phyloP scores from a whole-genome alignment of 1,140 invertebrate genomes.

The Pseudomyrmex pallidus region DNA sequence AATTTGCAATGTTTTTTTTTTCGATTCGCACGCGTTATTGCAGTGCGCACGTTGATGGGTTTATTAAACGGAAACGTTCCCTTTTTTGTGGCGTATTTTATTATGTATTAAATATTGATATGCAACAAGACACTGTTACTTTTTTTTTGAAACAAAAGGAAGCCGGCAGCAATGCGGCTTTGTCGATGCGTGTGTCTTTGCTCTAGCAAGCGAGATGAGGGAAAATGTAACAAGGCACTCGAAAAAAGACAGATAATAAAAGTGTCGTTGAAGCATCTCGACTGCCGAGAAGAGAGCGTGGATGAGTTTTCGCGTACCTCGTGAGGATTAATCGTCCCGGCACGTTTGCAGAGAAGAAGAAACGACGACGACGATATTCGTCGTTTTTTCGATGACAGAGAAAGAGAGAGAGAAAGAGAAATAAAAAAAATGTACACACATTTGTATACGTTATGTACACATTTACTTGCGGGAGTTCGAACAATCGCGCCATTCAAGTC shows the following conservation, averaged over 20 bases:
- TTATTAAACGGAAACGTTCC: too few relatives aligned
- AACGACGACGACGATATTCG: conserved; percentile 8
- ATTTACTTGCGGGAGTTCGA: background rate
- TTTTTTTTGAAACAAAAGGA: background rate
- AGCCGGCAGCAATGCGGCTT: background rate
- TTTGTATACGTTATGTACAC: background rate
- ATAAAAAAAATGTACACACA: background rate
- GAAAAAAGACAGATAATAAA: conserved; percentile 25
- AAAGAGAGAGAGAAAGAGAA: conserved; percentile 8
- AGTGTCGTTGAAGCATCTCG: conserved; percentile 33
- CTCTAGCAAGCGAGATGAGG: background rate
- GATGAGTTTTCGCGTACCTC: conserved; percentile 22
- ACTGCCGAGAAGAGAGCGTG: background rate
- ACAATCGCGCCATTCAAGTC: conserved; percentile 28
- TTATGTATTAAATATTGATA: too few relatives aligned
- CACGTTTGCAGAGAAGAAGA: conserved; percentile 28
- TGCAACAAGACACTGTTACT: background rate
- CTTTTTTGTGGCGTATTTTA: too few relatives aligned
- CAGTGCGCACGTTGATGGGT: too few relatives aligned
- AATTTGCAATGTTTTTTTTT: too few relatives aligned
- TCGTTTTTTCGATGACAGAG: background rate
- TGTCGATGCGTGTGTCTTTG: too few relatives aligned
- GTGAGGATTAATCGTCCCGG: conserved; percentile 21
- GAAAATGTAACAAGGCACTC: background rate
- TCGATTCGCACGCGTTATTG: too few relatives aligned